phyloP scores from a whole-genome alignment of 2,797 vertebrate species.

The Coregonus sp. region DNA sequence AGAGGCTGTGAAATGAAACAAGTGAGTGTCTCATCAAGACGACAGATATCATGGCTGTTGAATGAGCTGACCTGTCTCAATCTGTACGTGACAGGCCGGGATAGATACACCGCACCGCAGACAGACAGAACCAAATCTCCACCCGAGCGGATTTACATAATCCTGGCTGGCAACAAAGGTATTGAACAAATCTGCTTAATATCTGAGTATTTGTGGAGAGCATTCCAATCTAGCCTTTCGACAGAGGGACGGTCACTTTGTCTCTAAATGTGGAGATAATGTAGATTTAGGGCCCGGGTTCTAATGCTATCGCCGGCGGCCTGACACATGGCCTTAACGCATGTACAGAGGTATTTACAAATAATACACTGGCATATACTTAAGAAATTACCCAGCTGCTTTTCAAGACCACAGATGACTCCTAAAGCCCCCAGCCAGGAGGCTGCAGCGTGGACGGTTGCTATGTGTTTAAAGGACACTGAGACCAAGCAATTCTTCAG shows the following conservation, averaged over 20 bases:
- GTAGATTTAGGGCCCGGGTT: neutral
- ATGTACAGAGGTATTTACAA: slow-evolving; percentile 27
- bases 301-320: slow-evolving; percentile 14
- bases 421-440: slow-evolving; percentile 12
- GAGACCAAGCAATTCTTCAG: neutral
- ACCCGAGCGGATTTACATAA: slow-evolving; percentile 23
- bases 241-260: neutral
- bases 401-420: slow-evolving; percentile 8
- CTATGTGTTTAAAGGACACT: slow-evolving; percentile 29
- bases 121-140: slow-evolving; percentile 12
- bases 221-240: slow-evolving; percentile 2
- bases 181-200: slow-evolving; percentile 37
- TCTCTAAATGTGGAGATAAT: slow-evolving; percentile 16
- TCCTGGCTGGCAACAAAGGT: slow-evolving; percentile 22
- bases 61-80: neutral
- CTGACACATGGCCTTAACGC: slow-evolving; percentile 19
- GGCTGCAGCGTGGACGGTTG: neutral
- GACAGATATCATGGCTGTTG: neutral
- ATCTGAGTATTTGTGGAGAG: slow-evolving; percentile 9
- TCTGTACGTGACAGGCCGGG: neutral
- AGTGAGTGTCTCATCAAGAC: too few species aligned
- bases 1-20: neutral
- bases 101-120: neutral
- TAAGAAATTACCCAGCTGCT: slow-evolving; percentile 9
- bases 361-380: neutral